These are phyloP conservation scores for Tanypteryx hageni DNA, from an alignment of 2,888 invertebrate genomes.

Conservation along the genomic window DNA sequence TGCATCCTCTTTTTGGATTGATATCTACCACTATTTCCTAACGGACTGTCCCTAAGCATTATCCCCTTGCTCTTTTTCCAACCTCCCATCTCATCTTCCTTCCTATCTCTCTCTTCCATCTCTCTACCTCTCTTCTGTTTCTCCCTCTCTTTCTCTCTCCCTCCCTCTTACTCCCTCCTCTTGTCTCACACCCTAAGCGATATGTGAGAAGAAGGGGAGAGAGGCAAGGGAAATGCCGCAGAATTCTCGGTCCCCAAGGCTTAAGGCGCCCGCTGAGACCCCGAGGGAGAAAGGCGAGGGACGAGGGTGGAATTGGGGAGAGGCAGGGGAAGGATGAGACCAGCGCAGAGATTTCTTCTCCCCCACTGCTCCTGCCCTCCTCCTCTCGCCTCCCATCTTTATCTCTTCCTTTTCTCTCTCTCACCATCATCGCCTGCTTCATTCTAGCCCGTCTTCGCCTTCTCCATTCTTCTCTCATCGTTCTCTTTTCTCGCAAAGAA, in stretches of 20 bases:
- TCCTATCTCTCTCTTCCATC: not conserved
- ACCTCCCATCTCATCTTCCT: not conserved
- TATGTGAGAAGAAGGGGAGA: conserved; percentile 22
- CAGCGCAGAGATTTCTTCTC: conserved; percentile 53
- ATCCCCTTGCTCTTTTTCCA: not conserved
- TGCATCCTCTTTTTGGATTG: too few relatives aligned
- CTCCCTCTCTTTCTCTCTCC: not conserved
- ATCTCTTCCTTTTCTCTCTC: not conserved
- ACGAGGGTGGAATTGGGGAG: not conserved
- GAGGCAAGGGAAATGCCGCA: conserved; percentile 17
- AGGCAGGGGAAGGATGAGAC: not conserved
- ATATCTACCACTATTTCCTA: too few relatives aligned
- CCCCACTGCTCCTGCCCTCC: not conserved
- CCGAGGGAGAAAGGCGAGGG: not conserved
- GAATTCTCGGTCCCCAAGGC: conserved; percentile 53
- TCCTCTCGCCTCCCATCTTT: not conserved
- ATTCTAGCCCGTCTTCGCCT: not conserved
- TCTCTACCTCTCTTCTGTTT: not conserved
- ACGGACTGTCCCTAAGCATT: not conserved
- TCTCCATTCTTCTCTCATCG: not conserved
- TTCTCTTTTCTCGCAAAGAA: conserved; percentile 18
- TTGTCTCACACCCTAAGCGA: conserved; percentile 13
- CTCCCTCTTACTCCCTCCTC: not conserved
- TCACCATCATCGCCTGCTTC: not conserved
- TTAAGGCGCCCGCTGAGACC: conserved; percentile 47